Evolutionary conservation across 2,888 invertebrate genomes (phyloP).

Genomic region (Drosophila peninsularis): DNA sequence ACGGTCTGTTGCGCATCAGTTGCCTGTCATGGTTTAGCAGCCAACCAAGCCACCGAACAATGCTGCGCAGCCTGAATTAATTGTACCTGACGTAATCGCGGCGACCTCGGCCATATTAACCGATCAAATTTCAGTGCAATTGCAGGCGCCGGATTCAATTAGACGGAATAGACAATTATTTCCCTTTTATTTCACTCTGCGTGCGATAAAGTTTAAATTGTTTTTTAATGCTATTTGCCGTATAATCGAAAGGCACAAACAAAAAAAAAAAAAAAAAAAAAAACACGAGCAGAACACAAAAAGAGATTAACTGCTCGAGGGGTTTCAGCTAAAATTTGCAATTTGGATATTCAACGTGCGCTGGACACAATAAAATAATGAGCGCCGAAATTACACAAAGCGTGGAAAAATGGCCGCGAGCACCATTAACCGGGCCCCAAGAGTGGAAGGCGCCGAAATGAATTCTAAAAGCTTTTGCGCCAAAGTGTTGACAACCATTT

Average conservation of each 20-base stretch:
- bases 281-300: slow-evolving; percentile 12
- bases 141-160: slow-evolving; percentile 18
- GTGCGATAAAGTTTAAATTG: slow-evolving; percentile 62
- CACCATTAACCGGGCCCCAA: slow-evolving; percentile 50
- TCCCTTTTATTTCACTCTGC: slow-evolving; percentile 12
- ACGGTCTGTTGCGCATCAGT: slow-evolving; percentile 64
- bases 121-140: slow-evolving; percentile 22
- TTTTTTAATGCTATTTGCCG: slow-evolving; percentile 62
- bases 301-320: slow-evolving; percentile 61
- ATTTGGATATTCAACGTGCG: slow-evolving; percentile 61
- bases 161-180: slow-evolving; percentile 8
- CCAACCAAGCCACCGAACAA: slow-evolving; percentile 38
- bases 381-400: slow-evolving; percentile 67
- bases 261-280: background rate
- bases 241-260: slow-evolving; percentile 45
- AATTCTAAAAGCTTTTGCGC: slow-evolving; percentile 72
- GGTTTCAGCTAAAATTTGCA: slow-evolving; percentile 49
- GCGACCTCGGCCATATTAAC: background rate
- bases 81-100: slow-evolving; percentile 32
- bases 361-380: slow-evolving; percentile 67
- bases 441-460: slow-evolving; percentile 40
- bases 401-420: slow-evolving; percentile 65
- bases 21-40: slow-evolving; percentile 65
- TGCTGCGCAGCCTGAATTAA: slow-evolving; percentile 55
- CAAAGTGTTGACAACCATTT: slow-evolving; percentile 73